phyloP scores from a whole-genome alignment of 2,888 invertebrate genomes.

The Artemia sinica region DNA sequence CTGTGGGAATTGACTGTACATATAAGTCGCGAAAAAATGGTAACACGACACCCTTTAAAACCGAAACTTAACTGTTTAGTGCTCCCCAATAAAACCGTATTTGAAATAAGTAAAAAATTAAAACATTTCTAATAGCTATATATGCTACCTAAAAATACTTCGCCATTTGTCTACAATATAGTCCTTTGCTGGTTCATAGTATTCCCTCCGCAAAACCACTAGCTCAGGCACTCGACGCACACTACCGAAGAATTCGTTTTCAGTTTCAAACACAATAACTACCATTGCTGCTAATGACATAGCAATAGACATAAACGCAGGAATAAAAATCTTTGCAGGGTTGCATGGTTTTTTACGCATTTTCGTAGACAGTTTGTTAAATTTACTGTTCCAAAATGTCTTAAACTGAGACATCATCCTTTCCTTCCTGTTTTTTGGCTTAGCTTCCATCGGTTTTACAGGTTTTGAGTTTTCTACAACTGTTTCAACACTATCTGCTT shows the following conservation, averaged over 20 bases:
- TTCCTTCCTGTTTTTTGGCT: not conserved
- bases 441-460: not conserved
- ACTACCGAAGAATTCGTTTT: not conserved
- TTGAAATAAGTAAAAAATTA: no score
- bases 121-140: no score
- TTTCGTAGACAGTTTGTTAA: not conserved
- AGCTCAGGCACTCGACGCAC: conserved; percentile 1
- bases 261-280: conserved; percentile 1
- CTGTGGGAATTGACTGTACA: no score
- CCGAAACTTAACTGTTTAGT: no score
- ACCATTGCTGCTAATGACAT: not conserved
- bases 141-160: not conserved
- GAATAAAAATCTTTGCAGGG: conserved; percentile 1
- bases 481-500: conserved; percentile 3
- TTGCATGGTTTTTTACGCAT: not conserved
- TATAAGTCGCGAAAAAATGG: no score
- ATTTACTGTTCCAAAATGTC: not conserved
- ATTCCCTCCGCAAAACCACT: conserved; percentile 3
- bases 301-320: conserved; percentile 12
- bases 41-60: no score
- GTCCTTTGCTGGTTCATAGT: conserved; percentile 6
- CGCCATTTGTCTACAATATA: conserved; percentile 2
- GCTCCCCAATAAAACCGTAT: no score
- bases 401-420: not conserved
- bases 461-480: conserved; percentile 3